Base-by-base conservation (phyloP, 2,888 invertebrate species). In the Mesodorylaimus sp. region DNA sequence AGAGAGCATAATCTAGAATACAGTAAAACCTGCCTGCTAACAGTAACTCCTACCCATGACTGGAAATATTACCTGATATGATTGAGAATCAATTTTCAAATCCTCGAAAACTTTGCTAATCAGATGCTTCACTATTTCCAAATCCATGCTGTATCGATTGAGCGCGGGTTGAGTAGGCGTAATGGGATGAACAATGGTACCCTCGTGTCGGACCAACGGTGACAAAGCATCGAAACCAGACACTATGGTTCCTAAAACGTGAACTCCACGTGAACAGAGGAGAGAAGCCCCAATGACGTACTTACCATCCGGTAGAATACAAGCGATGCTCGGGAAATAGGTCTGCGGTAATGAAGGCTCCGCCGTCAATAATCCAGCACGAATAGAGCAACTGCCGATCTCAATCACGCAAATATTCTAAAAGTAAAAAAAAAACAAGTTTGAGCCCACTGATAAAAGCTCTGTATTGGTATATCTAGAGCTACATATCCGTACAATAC, bases 351-450 rank as follows among this genome's bases (percentile, higher is more conserved):
- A 61, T n/a, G 73, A 68, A 1, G 74, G 61, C 43, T 61, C 58
- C 25, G 56, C 54, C 24, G 61, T 61, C 32, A 62, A 65, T 37
- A 75, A 64, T 16, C 76, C 76, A 13, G 75, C 76, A 55, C 76
- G 65, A 27, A 76, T 67, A 2, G 73, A 73, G 55, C 70, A 68
- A 47, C 74, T 73, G 13, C 76, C 76, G 37, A 76, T 59, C 59
- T 76, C 76, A 42, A 76, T 66, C 21, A 76, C 65, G 2, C 75
- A 56, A 3, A 75, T 69, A 55, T 72, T 70, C 66, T 73, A 61
- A 28, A 59, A 58, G 43, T 42, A 48, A 54, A 54, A 47, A 53
- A 46, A 13, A 3, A 62, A 47, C n/a, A 2, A 47, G 16, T n/a
- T n/a, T n/a, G n/a, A n/a, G n/a, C n/a, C n/a, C n/a, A n/a, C n/a